These are phyloP conservation scores for Rachycentron canadum DNA, from an alignment of 2,797 vertebrate species.

Conservation along the genomic window DNA sequence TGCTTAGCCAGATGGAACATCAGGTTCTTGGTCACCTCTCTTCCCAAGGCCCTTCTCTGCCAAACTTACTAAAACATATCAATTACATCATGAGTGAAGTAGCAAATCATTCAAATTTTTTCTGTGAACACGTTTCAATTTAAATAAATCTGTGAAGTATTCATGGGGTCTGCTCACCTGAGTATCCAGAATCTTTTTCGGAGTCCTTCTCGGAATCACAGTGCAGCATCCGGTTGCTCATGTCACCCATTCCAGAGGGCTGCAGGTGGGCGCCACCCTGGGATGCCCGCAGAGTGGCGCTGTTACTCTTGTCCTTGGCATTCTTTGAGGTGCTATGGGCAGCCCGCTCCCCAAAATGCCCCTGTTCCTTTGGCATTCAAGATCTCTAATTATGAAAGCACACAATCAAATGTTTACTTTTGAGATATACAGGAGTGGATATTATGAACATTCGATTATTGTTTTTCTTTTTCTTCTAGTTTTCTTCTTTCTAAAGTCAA, in stretches of 20 bases:
- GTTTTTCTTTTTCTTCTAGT: too few relatives aligned
- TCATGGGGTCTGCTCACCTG: constrained; percentile 55
- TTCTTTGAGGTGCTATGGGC: constrained; percentile 67
- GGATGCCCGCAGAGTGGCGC: constrained; percentile 67
- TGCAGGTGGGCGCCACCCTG: constrained; percentile 45
- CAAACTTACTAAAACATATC: too few relatives aligned
- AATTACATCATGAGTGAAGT: not conserved
- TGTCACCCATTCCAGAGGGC: constrained; percentile 33
- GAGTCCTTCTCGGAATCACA: constrained; percentile 77
- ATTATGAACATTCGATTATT: not conserved
- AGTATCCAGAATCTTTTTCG: constrained; percentile 81
- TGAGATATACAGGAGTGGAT: not conserved
- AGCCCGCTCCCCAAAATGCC: constrained; percentile 49
- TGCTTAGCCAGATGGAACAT: too few relatives aligned
- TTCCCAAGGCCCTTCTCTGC: too few relatives aligned
- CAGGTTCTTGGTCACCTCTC: too few relatives aligned
- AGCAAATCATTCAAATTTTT: not conserved
- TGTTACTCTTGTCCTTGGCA: constrained; percentile 79
- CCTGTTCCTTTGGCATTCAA: constrained; percentile 75
- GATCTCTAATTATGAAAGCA: constrained; percentile 36
- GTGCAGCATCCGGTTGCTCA: constrained; percentile 41
- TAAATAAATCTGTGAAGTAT: not conserved
- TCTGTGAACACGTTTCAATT: not conserved
- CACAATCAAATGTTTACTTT: not conserved
- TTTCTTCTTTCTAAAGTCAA: not conserved